Base-by-base conservation (phyloP, 2,888 invertebrate species). In the Eilema depressum region DNA sequence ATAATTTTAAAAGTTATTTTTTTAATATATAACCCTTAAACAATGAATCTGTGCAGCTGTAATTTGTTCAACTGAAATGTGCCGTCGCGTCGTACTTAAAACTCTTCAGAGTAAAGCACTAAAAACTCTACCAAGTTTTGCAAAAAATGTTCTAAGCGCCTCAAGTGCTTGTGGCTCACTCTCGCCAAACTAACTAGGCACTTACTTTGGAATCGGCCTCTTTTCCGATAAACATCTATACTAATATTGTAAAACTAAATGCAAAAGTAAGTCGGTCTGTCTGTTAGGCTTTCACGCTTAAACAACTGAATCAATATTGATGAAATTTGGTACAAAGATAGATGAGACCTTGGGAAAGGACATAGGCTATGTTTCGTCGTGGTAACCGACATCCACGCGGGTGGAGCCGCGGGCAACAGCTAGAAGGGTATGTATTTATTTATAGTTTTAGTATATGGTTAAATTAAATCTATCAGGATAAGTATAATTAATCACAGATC, bases 381-480 rank as follows among this genome's bases (percentile, higher is more conserved):
- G n/a, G n/a, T n/a, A n/a, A n/a, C n/a, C n/a, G n/a, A n/a, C n/a
- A n/a, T n/a, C n/a, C n/a, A n/a, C n/a, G n/a, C n/a, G n/a, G n/a
- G n/a, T n/a, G n/a, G n/a, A n/a, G n/a, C n/a, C n/a, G n/a, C n/a
- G n/a, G n/a, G n/a, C n/a, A n/a, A n/a, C n/a, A n/a, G n/a, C n/a
- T n/a, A n/a, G n/a, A n/a, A n/a, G n/a, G 7, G n/a, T 20, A 89
- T 92, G 91, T 92, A 92, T 90, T 53, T 20, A 47, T 53, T 53
- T n/a, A 8, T 90, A 82, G 89, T 84, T 82, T 80, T 76, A 85
- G 84, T 86, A 86, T 86, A 82, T 82, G 68, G 85, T 91, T 90
- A 92, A 93, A 92, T 93, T 91, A 93, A 90, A 90, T 92, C 86
- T 85, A 91, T 92, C 86, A 88, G 87, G 88, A 91, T 92, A 92